phyloP scores from a whole-genome alignment of 2,797 vertebrate genomes.

The Benthosema pterotum region DNA sequence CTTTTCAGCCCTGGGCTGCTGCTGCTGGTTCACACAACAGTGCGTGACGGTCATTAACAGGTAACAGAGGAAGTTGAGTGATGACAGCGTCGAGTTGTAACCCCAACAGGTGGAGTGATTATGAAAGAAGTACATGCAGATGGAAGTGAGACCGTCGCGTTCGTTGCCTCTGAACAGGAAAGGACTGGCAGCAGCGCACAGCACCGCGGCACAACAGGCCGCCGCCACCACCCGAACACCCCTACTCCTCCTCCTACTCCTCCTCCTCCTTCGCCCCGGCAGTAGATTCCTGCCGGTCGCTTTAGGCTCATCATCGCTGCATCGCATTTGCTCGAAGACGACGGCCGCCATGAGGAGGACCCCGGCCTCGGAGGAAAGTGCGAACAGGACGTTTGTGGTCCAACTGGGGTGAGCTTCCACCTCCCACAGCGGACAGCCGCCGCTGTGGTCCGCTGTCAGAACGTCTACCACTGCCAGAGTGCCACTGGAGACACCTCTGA shows the following conservation, averaged over 20 bases:
- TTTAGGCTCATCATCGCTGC: conserved; percentile 18
- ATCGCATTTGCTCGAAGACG: conserved; percentile 79
- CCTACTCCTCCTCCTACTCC: too few relatives aligned
- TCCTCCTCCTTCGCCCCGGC: not conserved
- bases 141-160: conserved; percentile 76
- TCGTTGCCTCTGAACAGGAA: conserved; percentile 65
- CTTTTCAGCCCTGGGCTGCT: conserved; percentile 63
- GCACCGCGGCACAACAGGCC: conserved; percentile 74
- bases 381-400: conserved; percentile 76
- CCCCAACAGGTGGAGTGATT: conserved; percentile 76
- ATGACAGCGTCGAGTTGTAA: conserved; percentile 81
- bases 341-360: conserved; percentile 84
- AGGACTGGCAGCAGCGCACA: conserved; percentile 75
- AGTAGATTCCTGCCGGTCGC: not conserved
- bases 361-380: conserved; percentile 83
- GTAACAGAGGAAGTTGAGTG: conserved; percentile 86
- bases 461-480: conserved; percentile 80
- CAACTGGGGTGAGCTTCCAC: conserved; percentile 79
- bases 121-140: conserved; percentile 81
- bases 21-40: conserved; percentile 81
- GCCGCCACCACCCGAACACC: conserved; percentile 64
- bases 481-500: conserved; percentile 79
- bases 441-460: conserved; percentile 78
- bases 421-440: conserved; percentile 82
- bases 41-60: conserved; percentile 84